Conservation (phyloP, 2,888 invertebrate species). For the Prenolepis imparis region DNA sequence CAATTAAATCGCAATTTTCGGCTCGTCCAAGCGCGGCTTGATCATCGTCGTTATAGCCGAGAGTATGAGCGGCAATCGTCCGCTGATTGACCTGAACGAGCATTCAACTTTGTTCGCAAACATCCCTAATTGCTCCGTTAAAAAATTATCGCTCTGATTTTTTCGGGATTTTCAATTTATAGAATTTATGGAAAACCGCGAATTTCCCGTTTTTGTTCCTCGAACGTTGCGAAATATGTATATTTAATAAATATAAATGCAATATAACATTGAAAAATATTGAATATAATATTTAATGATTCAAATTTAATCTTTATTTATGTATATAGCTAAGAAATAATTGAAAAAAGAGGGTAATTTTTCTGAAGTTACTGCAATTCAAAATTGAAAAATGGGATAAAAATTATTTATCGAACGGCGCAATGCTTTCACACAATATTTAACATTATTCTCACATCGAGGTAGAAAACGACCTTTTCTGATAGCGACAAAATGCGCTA, state of each 20-base stretch:
- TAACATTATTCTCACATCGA: slow-evolving; percentile 3
- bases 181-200: neutral
- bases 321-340: neutral
- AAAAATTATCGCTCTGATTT: slow-evolving; percentile 25
- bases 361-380: neutral
- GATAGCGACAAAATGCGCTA: neutral
- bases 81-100: slow-evolving; percentile 16
- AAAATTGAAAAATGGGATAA: neutral
- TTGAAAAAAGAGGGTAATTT: neutral
- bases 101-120: slow-evolving; percentile 15
- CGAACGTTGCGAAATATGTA: neutral
- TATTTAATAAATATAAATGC: neutral
- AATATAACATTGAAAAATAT: neutral
- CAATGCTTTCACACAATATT: slow-evolving; percentile 15
- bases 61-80: slow-evolving; percentile 18
- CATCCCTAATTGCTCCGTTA: slow-evolving; percentile 31
- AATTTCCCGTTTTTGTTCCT: neutral
- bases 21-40: slow-evolving; percentile 10
- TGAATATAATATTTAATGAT: neutral
- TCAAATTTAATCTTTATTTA: slow-evolving; percentile 8
- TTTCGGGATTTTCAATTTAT: neutral
- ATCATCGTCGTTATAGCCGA: slow-evolving; percentile 31
- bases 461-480: neutral
- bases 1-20: slow-evolving; percentile 55
- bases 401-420: neutral